Evolutionary conservation across 2,113 vertebrate species (phyloP).

Genomic region (Ciconia boyciana): DNA sequence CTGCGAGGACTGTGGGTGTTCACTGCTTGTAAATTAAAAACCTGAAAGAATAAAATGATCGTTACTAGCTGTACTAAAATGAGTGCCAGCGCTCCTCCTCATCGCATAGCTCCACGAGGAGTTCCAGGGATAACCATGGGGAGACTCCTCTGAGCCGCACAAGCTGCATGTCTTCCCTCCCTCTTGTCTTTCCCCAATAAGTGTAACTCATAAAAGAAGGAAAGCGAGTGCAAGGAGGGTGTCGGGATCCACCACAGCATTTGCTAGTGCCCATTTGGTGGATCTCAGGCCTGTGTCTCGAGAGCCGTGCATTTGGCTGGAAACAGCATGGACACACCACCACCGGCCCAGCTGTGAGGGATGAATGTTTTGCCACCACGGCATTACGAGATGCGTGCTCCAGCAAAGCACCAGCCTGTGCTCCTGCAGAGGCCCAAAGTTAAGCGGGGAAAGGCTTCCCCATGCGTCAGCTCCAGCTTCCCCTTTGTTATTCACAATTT

Average conservation of each 20-base stretch:
- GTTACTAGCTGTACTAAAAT: background rate
- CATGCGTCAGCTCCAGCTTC: background rate
- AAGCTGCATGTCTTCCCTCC: background rate
- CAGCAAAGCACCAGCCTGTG: background rate
- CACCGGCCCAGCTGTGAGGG: background rate
- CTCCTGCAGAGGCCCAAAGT: background rate
- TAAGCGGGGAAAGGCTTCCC: background rate
- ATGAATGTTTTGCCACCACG: accelerated
- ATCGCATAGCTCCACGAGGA: background rate
- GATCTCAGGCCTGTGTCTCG: background rate
- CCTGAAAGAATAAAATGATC: background rate
- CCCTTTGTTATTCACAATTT: background rate
- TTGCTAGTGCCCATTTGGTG: background rate
- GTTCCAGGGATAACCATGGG: background rate
- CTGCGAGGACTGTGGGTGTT: background rate
- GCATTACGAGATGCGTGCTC: background rate
- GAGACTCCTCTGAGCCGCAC: background rate
- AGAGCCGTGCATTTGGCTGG: background rate
- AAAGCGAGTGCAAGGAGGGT: background rate
- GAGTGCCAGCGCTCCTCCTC: background rate
- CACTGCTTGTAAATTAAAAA: background rate
- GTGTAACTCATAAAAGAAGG: background rate
- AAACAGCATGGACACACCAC: background rate
- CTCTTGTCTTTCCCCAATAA: background rate
- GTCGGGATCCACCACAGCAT: background rate